Evolutionary conservation across 1,140 invertebrate genomes (phyloP).

Genomic region (Neomicropteryx cornuta): DNA sequence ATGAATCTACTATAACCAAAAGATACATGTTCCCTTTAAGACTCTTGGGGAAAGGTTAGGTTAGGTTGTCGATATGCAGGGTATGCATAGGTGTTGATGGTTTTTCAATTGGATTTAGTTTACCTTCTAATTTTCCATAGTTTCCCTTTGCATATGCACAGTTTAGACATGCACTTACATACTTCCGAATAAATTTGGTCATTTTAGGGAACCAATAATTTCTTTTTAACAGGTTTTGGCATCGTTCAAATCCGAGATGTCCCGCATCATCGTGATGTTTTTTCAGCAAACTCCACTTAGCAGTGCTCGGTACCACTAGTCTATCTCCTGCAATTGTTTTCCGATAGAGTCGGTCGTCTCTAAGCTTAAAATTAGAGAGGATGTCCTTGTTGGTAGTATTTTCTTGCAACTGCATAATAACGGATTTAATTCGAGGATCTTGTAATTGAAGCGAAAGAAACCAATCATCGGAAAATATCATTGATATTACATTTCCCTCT

Average conservation of each 20-base stretch:
- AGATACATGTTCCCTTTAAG: constrained; percentile 13
- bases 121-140: constrained; percentile 4
- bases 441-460: constrained; percentile 15
- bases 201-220: constrained; percentile 18
- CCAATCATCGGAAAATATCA: constrained; percentile 18
- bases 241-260: constrained; percentile 14
- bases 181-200: constrained; percentile 16
- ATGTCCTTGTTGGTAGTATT: constrained; percentile 3
- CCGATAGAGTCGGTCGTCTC: constrained; percentile 4
- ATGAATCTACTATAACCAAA: constrained; percentile 21
- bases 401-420: constrained; percentile 8
- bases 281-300: constrained; percentile 9
- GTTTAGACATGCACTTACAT: constrained; percentile 13
- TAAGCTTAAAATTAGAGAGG: constrained; percentile 4
- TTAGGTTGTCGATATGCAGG: constrained; percentile 17
- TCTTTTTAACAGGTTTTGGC: constrained; percentile 14
- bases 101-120: constrained; percentile 13
- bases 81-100: constrained; percentile 10
- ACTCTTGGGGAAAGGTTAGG: constrained; percentile 16
- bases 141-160: constrained; percentile 16
- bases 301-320: constrained; percentile 14
- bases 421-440: constrained; percentile 11
- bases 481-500: background rate
- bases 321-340: constrained; percentile 10
- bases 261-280: constrained; percentile 16